Conservation (phyloP, 2,113 vertebrate species). For the Grallaria varia region DNA sequence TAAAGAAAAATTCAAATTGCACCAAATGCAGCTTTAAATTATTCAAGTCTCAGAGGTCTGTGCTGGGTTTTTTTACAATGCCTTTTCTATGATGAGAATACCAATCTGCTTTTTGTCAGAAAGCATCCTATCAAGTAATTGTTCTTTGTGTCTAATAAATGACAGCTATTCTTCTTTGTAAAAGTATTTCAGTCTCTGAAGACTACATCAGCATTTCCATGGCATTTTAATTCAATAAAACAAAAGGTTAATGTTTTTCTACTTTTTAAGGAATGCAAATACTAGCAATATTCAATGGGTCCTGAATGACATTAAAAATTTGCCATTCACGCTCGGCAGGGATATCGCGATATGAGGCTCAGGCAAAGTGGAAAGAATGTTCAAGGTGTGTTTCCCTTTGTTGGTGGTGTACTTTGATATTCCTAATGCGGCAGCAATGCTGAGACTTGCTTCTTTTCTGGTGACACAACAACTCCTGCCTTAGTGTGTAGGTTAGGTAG, state of each 20-base stretch:
- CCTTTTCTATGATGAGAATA: constrained; percentile 83
- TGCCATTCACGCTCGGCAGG: constrained; percentile 42
- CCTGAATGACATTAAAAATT: constrained; percentile 77
- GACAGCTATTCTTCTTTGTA: constrained; percentile 81
- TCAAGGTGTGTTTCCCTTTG: constrained; percentile 24
- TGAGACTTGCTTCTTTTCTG: background rate
- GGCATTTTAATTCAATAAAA: constrained; percentile 87
- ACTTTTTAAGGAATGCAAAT: constrained; percentile 80
- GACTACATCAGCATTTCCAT: constrained; percentile 79
- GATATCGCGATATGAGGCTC: constrained; percentile 61
- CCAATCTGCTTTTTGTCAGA: constrained; percentile 82
- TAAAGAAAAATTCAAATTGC: constrained; percentile 88
- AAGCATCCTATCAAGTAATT: constrained; percentile 81
- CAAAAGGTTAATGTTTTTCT: constrained; percentile 83
- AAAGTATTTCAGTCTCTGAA: constrained; percentile 80
- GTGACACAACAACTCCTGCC: background rate
- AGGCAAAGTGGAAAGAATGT: background rate
- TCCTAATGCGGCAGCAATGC: background rate
- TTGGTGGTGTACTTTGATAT: background rate
- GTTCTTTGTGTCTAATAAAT: constrained; percentile 82
- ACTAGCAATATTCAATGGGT: constrained; percentile 70
- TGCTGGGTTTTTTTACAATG: constrained; percentile 76
- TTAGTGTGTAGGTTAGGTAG: background rate
- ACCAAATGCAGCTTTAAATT: constrained; percentile 88
- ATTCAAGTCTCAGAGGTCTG: constrained; percentile 85